Evolutionary conservation across 2,888 invertebrate genomes (phyloP), one percentile per base, ranked within the genome.

Genomic region (Heliconius ethilla): DNA sequence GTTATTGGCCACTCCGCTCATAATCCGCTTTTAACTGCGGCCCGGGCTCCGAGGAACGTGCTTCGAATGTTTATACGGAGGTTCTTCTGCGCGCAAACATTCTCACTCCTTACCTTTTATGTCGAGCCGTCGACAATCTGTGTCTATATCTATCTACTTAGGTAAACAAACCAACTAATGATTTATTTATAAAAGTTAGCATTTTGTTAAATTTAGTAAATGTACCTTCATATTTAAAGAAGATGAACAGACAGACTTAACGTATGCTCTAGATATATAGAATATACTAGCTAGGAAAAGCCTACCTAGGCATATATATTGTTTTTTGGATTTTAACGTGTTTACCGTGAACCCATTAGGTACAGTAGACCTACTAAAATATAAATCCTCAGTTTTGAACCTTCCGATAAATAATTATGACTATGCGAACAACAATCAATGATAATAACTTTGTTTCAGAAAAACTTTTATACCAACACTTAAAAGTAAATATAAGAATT

Each of bases 1-100:
- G 90, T 91, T 92, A 92, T 92, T 92, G 93, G 92, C 90, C 90
- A 89, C 90, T 90, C 89, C 84, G 85, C 90, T 90, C 92, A 90
- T 93, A 93, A 94, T 94, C 93, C 93, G 89, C 90, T 90, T 94
- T 93, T 93, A 94, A 93, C 90, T 92, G 92, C 91, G 86, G 85
- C 87, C 83, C 85, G 87, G 86, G 85, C 87, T 83, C 85, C 82
- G 83, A 86, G 81, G 88, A 86, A 92, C 93, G 93, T 94, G 94
- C 84, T 78, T 80, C 69, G 94, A 91, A 93, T 94, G 82, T 85
- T 86, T 87, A 91, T 86, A 81, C 80, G 81, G 81, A 55, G 80
- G 83, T 86, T 89, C 87, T 90, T 90, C 87, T 87, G 87, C 84
- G 87, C 83, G 87, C 81, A 88, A 89, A 90, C 90, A 88, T 93